A percentile compares a stretch with the other conserved stretches of the same genome.
These are phyloP conservation scores for Serrognathus titanus DNA, from an alignment of 2,888 invertebrate species.

Conservation along the genomic window DNA sequence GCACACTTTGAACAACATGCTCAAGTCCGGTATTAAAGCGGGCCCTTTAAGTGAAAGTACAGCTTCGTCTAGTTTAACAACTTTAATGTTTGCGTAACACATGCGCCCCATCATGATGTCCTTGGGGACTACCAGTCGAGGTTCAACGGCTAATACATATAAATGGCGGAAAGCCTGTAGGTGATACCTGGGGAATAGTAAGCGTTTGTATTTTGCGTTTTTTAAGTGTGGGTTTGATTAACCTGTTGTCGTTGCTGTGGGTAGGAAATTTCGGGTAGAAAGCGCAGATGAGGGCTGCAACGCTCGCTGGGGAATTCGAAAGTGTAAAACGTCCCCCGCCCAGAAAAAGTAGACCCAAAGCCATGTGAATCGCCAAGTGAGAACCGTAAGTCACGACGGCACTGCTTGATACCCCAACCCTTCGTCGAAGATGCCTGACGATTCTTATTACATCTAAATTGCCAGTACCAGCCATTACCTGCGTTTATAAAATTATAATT, in stretches of 20 bases:
- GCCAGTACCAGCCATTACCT: constrained; percentile 95
- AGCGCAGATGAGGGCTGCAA: constrained; percentile 88
- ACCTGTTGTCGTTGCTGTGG: constrained; percentile 95
- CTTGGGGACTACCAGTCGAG: constrained; percentile 80
- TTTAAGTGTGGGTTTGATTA: constrained; percentile 7
- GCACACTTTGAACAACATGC: constrained; percentile 68
- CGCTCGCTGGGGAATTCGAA: constrained; percentile 75
- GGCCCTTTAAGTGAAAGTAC: constrained; percentile 65
- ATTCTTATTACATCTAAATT: constrained; percentile 77
- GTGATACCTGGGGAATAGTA: constrained; percentile 75
- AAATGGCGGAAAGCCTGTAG: constrained; percentile 95
- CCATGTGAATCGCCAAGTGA: constrained; percentile 94
- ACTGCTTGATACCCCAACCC: constrained; percentile 68
- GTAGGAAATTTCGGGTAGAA: constrained; percentile 97
- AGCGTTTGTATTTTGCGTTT: background rate
- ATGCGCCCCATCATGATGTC: constrained; percentile 77
- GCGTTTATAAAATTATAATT: constrained; percentile 3
- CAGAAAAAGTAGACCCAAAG: constrained; percentile 87
- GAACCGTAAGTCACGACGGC: constrained; percentile 82
- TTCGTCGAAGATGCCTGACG: constrained; percentile 78
- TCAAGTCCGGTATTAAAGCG: constrained; percentile 79
- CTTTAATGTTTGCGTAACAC: constrained; percentile 77
- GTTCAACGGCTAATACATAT: constrained; percentile 92
- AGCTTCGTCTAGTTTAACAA: constrained; percentile 50
- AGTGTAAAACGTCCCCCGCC: constrained; percentile 89